Evolutionary conservation across 2,113 vertebrate genomes (phyloP).

Genomic region (Eira barbara): DNA sequence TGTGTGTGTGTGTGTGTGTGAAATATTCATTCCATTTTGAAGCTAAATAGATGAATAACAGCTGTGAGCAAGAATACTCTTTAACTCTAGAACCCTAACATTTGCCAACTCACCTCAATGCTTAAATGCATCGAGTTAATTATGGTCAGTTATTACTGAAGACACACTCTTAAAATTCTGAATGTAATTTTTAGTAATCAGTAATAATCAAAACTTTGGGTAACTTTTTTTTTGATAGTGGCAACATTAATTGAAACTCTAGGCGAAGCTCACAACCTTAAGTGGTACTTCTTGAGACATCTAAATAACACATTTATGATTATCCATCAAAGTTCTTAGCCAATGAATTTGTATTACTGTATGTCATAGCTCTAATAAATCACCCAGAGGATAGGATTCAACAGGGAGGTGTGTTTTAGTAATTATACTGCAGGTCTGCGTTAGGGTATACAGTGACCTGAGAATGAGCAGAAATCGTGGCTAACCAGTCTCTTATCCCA

Average conservation of each 20-base stretch:
- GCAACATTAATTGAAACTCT: not conserved
- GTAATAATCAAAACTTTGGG: not conserved
- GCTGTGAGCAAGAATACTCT: not conserved
- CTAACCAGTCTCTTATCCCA: not conserved
- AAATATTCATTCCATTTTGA: not conserved
- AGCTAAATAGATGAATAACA: not conserved
- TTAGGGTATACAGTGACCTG: not conserved
- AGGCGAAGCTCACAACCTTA: not conserved
- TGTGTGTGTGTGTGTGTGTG: too few relatives aligned
- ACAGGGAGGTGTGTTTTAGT: not conserved
- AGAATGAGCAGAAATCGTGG: not conserved
- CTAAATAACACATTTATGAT: conserved; percentile 31
- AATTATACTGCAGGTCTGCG: not conserved
- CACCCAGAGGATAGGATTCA: not conserved
- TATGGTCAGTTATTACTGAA: not conserved
- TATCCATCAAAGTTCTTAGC: not conserved
- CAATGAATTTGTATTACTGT: not conserved
- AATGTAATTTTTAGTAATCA: not conserved
- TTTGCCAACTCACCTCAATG: not conserved
- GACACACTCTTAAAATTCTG: not conserved
- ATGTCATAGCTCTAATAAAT: not conserved
- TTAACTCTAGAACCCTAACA: not conserved
- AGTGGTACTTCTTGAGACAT: not conserved
- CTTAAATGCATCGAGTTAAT: not conserved
- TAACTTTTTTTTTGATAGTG: not conserved